A percentile compares a stretch with the other conserved stretches of the same genome.
phyloP scores from a whole-genome alignment of 2,113 vertebrate species.

The human (Homo sapiens) region GRCh38 chr19:14700001-14700500 shows the following conservation, averaged over 20 bases:
- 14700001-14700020: background rate
- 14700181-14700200: background rate
- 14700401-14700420: background rate
- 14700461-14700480: background rate
- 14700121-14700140: background rate
- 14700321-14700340: background rate
- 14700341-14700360: background rate
- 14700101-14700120: background rate
- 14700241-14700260: background rate
- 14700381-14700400: background rate
- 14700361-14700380: background rate
- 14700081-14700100: background rate
- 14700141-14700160: background rate
- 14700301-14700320: background rate
- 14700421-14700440: background rate
- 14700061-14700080: background rate
- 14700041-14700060: background rate
- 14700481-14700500: background rate
- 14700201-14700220: background rate
- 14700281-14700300: background rate
- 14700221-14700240: background rate
- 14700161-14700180: no score
- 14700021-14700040: background rate
- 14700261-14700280: background rate
- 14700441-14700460: background rate